A percentile compares a stretch with the other conserved stretches of the same genome.
These are phyloP conservation scores for Chaetogeoica ovagalla DNA, from an alignment of 2,888 invertebrate species.

Conservation along the genomic window DNA sequence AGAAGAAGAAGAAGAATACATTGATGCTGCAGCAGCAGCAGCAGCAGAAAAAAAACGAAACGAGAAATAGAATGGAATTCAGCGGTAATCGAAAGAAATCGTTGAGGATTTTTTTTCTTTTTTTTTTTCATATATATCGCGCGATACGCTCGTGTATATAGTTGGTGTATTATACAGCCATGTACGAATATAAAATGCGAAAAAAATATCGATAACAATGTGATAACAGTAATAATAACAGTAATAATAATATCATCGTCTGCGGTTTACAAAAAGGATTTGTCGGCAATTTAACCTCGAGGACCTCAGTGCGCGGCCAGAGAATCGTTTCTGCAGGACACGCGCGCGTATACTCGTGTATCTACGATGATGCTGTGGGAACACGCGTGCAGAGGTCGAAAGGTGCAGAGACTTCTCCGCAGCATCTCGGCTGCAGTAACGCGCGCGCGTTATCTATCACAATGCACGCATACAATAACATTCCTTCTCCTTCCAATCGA, in stretches of 20 bases:
- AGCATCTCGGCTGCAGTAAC: too few species aligned
- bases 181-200: too few species aligned
- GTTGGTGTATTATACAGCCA: too few species aligned
- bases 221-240: neutral
- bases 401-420: neutral
- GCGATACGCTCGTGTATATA: neutral
- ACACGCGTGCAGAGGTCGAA: conserved; percentile 12
- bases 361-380: conserved; percentile 15
- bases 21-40: neutral
- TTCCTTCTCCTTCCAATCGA: too few species aligned
- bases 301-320: neutral
- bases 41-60: neutral
- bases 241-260: neutral
- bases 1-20: neutral
- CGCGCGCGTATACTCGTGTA: neutral
- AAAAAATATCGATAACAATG: neutral
- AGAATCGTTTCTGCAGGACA: neutral
- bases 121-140: too few species aligned
- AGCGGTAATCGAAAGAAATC: neutral
- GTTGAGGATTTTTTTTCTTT: neutral
- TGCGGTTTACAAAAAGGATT: neutral
- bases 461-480: neutral
- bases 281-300: conserved; percentile 27
- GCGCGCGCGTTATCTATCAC: neutral
- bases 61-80: too few species aligned